Evolutionary conservation across 1,140 invertebrate genomes (phyloP), one percentile per base, ranked within the genome.

Genomic region (Sarcophaga bullata): DNA sequence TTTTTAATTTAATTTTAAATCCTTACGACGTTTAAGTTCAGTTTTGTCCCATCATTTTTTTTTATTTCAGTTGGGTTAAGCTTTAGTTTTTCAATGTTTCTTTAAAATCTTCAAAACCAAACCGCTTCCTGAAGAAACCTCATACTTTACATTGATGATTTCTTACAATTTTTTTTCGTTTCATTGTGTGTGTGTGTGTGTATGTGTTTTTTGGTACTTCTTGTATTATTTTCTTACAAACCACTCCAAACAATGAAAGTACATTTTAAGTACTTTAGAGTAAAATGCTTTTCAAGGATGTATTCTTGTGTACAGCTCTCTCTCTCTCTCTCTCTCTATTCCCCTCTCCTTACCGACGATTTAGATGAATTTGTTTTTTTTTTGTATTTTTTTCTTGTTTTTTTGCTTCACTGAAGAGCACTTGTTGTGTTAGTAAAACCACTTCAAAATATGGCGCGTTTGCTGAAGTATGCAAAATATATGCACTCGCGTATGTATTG

Each of bases 161-260:
- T 37, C 25, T 37, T 37, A 37, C 4, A 4, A n/a, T n/a, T 37
- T 37, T 37, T 4, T 37, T 37, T 37, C 25, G 25, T 37, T 2
- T 37, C 4, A 4, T 37, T 37, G 25, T 37, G 25, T 37, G 25
- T 37, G 25, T 37, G 25, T 37, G 25, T 37, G 25, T 19, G 6
- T 19, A n/a, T 6, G n/a, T 68, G 8, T 68, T 68, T 68, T 68
- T 58, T 58, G 54, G 11, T 58, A 15, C 54, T n/a, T 58, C 11
- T 58, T 58, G 54, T 58, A 58, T 58, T 58, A 58, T 58, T 68
- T 68, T 68, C 62, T 68, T 68, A 68, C 62, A 19, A n/a, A 68
- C 73, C 75, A 78, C 75, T 78, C 75, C n/a, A 78, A 78, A 78
- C 75, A 78, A 78, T 78, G 75, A 78, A 78, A 78, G 75, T 78